Percentiles rank a stretch among this genome's conserved stretches.
Evolutionary conservation across 2,113 vertebrate genomes (phyloP).

Genomic region (Pteronura brasiliensis): DNA sequence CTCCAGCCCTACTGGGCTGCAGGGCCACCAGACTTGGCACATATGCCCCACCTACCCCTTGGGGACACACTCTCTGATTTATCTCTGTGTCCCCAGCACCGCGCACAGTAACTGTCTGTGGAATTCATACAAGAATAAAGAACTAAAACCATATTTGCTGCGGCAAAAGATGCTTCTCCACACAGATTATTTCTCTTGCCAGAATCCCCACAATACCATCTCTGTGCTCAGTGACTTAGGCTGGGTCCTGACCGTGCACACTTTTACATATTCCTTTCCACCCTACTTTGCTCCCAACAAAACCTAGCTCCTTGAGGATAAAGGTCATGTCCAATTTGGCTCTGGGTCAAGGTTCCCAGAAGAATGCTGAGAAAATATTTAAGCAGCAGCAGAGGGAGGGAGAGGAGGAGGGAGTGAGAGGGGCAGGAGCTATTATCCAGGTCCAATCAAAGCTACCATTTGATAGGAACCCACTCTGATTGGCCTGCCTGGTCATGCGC

Average conservation of each 20-base stretch:
- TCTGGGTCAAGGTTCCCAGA: neutral
- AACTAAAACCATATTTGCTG: neutral
- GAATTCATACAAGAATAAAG: neutral
- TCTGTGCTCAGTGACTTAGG: neutral
- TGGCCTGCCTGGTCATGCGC: neutral
- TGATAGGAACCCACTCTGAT: neutral
- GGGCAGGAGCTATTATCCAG: neutral
- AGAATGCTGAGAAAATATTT: neutral
- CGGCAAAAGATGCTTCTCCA: neutral
- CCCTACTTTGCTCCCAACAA: too few relatives aligned
- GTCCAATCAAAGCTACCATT: neutral
- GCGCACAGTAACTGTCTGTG: neutral
- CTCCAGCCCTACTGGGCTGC: neutral
- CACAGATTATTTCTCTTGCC: neutral
- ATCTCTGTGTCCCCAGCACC: neutral
- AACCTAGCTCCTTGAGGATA: neutral
- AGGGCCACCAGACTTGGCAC: neutral
- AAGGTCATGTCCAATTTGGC: neutral
- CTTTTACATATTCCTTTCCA: neutral
- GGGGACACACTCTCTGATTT: neutral
- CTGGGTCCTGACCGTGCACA: accelerated
- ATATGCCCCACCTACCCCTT: neutral
- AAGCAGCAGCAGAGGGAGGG: neutral
- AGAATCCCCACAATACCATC: neutral
- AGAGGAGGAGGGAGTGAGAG: too few relatives aligned